Conservation (phyloP, 2,113 vertebrate genomes). For the Maccullochella peelii region DNA sequence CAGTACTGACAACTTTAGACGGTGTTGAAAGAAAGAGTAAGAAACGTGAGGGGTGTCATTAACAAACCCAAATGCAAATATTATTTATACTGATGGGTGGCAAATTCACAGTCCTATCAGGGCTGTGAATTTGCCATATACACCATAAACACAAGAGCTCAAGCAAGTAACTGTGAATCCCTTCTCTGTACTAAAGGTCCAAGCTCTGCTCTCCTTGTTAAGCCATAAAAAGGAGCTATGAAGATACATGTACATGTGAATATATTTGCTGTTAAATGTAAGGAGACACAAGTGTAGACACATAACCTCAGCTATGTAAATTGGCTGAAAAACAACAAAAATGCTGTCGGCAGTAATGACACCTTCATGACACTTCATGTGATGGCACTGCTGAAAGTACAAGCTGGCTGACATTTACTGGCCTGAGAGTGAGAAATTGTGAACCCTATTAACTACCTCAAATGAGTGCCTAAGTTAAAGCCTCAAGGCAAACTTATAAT, state of each 20-base stretch:
- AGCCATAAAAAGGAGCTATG: constrained; percentile 42
- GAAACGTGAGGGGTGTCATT: not conserved
- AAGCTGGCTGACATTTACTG: not conserved
- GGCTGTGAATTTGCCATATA: too few relatives aligned
- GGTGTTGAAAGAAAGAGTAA: not conserved
- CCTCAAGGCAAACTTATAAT: not conserved
- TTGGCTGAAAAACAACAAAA: not conserved
- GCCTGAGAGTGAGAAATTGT: not conserved
- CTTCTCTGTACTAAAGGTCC: constrained; percentile 59
- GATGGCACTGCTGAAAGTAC: not conserved
- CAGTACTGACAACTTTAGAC: not conserved
- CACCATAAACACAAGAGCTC: constrained; percentile 61
- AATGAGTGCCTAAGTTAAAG: not conserved
- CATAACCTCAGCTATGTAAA: constrained; percentile 1
- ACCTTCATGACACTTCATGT: constrained; percentile 6
- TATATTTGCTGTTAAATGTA: not conserved
- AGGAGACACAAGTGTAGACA: not conserved
- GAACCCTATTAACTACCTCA: not conserved
- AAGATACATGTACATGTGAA: not conserved
- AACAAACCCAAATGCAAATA: not conserved
- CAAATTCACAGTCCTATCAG: not conserved
- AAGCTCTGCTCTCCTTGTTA: constrained; percentile 1
- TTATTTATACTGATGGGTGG: not conserved
- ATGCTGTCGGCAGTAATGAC: constrained; percentile 20
- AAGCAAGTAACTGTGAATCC: constrained; percentile 32